A percentile compares a stretch with the other conserved stretches of the same genome.
These are phyloP conservation scores for Tretioscincus oriximinensis DNA, from an alignment of 2,113 vertebrate species.

Conservation along the genomic window DNA sequence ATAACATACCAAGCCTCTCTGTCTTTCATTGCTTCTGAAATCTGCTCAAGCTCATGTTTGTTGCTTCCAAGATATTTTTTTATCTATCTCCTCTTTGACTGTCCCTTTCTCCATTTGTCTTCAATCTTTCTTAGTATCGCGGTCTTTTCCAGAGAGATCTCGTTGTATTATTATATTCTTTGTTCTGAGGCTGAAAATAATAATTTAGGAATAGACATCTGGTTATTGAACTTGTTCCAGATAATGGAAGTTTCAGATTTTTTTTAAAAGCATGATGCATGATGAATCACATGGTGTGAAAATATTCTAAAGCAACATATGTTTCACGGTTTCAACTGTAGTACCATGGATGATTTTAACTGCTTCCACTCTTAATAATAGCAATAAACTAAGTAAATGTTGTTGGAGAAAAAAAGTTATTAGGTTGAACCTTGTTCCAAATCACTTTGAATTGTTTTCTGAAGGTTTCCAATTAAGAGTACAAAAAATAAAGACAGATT, in stretches of 20 bases:
- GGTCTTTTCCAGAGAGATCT: too few species aligned
- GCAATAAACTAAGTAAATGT: constrained; percentile 70
- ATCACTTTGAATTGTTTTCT: constrained; percentile 79
- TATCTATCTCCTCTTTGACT: too few species aligned
- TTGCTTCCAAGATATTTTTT: too few species aligned
- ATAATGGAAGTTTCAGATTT: constrained; percentile 74
- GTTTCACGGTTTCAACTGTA: constrained; percentile 69
- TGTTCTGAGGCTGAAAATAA: too few species aligned
- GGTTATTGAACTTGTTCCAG: constrained; percentile 67
- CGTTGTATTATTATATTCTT: too few species aligned
- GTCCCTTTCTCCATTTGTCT: too few species aligned
- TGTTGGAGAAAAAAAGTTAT: constrained; percentile 68
- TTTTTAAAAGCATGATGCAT: constrained; percentile 65
- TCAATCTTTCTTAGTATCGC: too few species aligned
- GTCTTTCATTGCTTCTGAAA: too few species aligned
- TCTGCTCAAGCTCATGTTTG: too few species aligned
- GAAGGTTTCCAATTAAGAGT: constrained; percentile 65
- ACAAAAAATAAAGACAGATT: constrained; percentile 56
- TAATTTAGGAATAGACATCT: constrained; percentile 6
- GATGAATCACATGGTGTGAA: constrained; percentile 83
- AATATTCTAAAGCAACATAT: constrained; percentile 70
- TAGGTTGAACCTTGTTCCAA: constrained; percentile 76
- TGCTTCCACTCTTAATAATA: constrained; percentile 71
- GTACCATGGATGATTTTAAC: constrained; percentile 69
- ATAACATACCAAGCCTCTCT: too few species aligned